Evolutionary conservation across 2,113 vertebrate genomes (phyloP), one percentile per base, ranked within the genome.

Genomic region (Myotis yumanensis): DNA sequence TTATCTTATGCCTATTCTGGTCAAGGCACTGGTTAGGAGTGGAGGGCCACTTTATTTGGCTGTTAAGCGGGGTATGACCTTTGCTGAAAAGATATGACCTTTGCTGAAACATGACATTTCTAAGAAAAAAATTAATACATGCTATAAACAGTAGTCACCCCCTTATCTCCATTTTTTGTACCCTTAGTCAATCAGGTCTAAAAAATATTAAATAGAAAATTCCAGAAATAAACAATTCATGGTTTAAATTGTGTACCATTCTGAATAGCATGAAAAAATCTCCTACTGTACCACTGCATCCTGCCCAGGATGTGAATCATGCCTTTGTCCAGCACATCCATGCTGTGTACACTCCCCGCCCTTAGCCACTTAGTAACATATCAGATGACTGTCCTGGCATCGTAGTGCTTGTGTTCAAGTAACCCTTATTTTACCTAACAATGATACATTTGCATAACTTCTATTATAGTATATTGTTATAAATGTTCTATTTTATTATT

Each of bases 1-100:
- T 93, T 84, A 94, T 48, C 71, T 90, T n/a, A n/a, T 11, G 46
- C 80, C 77, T 80, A 15, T 62, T 40, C 68, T 93, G 66, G n/a
- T 52, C 11, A 22, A 84, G 51, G 62, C 69, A 10, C 68, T 89
- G 40, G 51, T 52, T 37, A 81, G 52, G n/a, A 90, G 30, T 20
- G 4, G 43, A 92, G 76, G 46, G 11, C 32, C 35, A 72, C 20
- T 76, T 40, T 20, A 30, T 37, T 82, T 51, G 40, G 51, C 86
- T 90, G 4, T 85, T 52, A 94, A 87, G 35, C 17, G 76, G 62
- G 18, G 5, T 68, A 72, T 40, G 57, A 54, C 35, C 54, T 5
- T 51, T 20, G 8, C 11, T 22, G 86, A 86, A 37, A 48, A n/a
- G n/a, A n/a, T 68, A 72, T 40, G 57, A 54, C 35, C 54, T 5